Percentiles rank a stretch among this genome's conserved stretches.
phyloP scores from a whole-genome alignment of 2,888 invertebrate species.

The Melanostoma scalare region DNA sequence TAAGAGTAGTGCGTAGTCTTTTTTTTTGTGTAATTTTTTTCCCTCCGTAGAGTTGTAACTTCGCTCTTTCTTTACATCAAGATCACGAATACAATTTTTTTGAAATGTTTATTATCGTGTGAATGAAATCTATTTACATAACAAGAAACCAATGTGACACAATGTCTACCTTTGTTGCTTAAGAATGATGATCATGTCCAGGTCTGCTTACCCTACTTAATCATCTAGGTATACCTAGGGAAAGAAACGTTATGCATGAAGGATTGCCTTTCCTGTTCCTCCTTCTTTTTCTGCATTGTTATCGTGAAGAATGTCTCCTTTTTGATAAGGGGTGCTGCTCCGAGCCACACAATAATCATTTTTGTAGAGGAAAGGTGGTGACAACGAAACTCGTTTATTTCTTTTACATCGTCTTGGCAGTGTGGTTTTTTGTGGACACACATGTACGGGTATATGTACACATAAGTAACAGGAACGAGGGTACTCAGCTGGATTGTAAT shows the following conservation, averaged over 20 bases:
- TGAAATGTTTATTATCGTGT: constrained; percentile 39
- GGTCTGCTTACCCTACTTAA: constrained; percentile 25
- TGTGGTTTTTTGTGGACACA: constrained; percentile 31
- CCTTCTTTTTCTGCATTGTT: constrained; percentile 21
- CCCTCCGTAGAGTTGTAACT: constrained; percentile 6
- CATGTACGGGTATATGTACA: not conserved
- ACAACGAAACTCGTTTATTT: constrained; percentile 38
- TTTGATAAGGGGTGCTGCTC: constrained; percentile 38
- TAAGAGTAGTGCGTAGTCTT: not conserved
- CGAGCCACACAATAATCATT: constrained; percentile 7
- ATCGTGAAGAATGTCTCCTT: constrained; percentile 39
- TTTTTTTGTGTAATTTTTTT: constrained; percentile 35
- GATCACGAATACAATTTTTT: constrained; percentile 10
- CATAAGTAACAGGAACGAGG: constrained; percentile 46
- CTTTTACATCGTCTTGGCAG: constrained; percentile 11
- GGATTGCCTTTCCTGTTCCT: constrained; percentile 30
- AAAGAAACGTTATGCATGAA: constrained; percentile 47
- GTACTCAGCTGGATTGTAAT: constrained; percentile 1
- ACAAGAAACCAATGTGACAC: constrained; percentile 57
- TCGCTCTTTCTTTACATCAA: constrained; percentile 13
- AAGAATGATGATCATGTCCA: constrained; percentile 36
- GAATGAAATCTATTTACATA: constrained; percentile 63
- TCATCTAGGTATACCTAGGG: constrained; percentile 41
- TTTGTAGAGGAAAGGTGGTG: constrained; percentile 31
- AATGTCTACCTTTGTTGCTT: constrained; percentile 50